These are phyloP conservation scores for Fregata magnificens DNA, from an alignment of 2,113 vertebrate species.

Conservation along the genomic window DNA sequence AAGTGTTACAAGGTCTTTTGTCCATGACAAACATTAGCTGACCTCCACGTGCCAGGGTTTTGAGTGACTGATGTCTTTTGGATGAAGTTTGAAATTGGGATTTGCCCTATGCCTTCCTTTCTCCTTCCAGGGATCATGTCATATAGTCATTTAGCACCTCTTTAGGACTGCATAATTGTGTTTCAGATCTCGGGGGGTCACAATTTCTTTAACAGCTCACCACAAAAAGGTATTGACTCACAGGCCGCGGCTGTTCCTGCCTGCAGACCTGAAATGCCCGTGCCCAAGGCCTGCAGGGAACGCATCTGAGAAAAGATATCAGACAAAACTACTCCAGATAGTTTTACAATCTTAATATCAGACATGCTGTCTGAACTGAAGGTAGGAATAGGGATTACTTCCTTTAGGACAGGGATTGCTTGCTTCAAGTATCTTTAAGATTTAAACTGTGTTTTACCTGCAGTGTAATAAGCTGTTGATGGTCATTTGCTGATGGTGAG, in stretches of 20 bases:
- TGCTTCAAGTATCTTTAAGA: neutral
- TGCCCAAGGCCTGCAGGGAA: neutral
- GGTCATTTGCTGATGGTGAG: neutral
- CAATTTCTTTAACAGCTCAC: neutral
- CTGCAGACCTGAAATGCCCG: neutral
- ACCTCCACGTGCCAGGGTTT: neutral
- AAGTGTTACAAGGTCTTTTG: neutral
- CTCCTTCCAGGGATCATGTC: neutral
- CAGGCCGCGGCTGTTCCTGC: neutral
- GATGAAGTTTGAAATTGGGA: neutral
- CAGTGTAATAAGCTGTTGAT: neutral
- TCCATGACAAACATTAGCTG: neutral
- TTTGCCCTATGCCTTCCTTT: neutral
- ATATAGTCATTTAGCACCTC: neutral
- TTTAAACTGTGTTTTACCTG: neutral
- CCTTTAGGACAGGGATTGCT: neutral
- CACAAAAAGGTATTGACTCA: neutral
- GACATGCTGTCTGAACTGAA: neutral
- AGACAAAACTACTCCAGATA: neutral
- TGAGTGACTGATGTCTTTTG: fast-evolving
- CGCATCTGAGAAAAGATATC: neutral
- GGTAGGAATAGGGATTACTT: neutral
- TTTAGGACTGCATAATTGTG: neutral
- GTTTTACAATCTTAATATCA: neutral
- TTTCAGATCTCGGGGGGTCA: neutral